Base-by-base conservation (phyloP, 2,888 invertebrate genomes). In the Lasioglossum malachurum region DNA sequence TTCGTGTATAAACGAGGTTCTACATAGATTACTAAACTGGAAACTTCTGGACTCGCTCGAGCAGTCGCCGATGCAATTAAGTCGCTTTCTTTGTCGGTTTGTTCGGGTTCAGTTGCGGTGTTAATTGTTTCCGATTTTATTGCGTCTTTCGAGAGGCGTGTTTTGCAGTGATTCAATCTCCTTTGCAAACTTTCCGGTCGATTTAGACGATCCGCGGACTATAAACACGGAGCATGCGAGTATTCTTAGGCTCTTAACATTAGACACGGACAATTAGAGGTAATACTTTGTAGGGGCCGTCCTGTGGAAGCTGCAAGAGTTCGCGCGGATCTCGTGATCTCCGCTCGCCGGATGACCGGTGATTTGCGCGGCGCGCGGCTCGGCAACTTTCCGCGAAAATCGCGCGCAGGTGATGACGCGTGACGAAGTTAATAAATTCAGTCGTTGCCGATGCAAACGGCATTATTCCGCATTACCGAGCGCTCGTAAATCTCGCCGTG, bases 361-460 rank as follows among this genome's bases (percentile, higher is more conserved):
- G 78, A 84, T 84, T 87, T 69, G 71, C 78, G 31, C 71, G 38
- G 14, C 46, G n/a, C 60, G 69, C n/a, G n/a, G 38, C 87, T 87
- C 74, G 76, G 71, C 71, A 41, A 71, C 64, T 80, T 78, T 75
- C 23, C 49, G 44, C 35, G 57, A 80, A 79, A 84, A 57, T 83
- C 57, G 23, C 71, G 89, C 87, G 85, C 84, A 46, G 91, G 91
- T 90, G 93, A 90, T 89, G 92, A 92, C 91, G 92, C 92, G 91
- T 92, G 92, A 92, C 93, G 90, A 91, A 92, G 90, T 93, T 93
- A 92, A 93, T 92, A 93, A 88, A 93, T 93, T 91, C 91, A 83
- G 76, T 88, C 88, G 90, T 86, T 80, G 84, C 86, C 60, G 38
- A 76, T 57, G 86, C 87, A 87, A 89, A 88, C 91, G 82, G 89